Conservation (phyloP, 1,140 invertebrate genomes). For the Caerostris extrusa region DNA sequence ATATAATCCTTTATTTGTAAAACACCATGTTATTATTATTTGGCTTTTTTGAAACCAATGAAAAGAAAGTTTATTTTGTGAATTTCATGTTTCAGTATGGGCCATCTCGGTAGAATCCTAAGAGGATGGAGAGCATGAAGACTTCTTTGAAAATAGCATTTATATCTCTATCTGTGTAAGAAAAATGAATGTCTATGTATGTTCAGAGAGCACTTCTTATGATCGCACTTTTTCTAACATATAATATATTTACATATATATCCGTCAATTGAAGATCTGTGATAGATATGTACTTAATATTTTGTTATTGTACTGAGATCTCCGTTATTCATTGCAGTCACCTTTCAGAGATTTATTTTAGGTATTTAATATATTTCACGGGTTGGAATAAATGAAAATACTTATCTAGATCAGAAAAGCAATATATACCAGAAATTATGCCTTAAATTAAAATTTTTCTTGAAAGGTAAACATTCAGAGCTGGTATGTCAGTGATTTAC, state of each 20-base stretch:
- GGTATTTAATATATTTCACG: not conserved
- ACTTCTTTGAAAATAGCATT: conserved; percentile 15
- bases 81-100: conserved; percentile 37
- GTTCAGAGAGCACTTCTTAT: conserved; percentile 27
- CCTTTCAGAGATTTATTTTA: not conserved
- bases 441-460: no score
- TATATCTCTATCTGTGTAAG: conserved; percentile 40
- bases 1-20: not conserved
- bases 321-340: not conserved
- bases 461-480: no score
- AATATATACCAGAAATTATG: no score
- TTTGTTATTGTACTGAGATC: conserved; percentile 38
- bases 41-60: not conserved
- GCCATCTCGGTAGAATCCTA: conserved; percentile 37
- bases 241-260: conserved; percentile 31
- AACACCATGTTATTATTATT: not conserved
- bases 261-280: conserved; percentile 60
- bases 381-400: no score
- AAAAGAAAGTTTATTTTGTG: not conserved
- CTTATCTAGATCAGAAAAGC: no score
- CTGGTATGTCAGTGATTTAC: no score
- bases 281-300: conserved; percentile 65
- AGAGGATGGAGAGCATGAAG: not conserved
- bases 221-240: not conserved
- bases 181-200: not conserved